phyloP scores from a whole-genome alignment of 2,888 invertebrate genomes.

The Megastigmus dorsalis region DNA sequence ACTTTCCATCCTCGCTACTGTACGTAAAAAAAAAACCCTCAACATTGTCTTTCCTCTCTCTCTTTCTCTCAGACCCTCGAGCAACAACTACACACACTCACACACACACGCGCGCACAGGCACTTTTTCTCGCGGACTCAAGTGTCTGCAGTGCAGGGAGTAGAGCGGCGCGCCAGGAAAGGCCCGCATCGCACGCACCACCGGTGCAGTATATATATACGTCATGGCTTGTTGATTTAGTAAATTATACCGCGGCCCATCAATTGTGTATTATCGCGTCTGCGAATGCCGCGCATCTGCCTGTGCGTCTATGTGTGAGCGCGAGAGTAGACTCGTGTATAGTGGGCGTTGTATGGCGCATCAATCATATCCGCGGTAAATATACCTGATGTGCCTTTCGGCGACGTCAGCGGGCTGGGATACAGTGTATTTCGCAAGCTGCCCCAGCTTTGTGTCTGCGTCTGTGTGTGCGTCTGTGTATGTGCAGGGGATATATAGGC shows the following conservation, averaged over 20 bases:
- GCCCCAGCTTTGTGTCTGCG: too few relatives aligned
- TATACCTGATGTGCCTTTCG: slow-evolving; percentile 65
- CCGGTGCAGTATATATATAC: too few relatives aligned
- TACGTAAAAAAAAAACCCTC: too few relatives aligned
- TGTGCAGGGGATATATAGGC: too few relatives aligned
- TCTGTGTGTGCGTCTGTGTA: too few relatives aligned
- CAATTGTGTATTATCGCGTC: slow-evolving; percentile 59
- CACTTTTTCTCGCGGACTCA: neutral
- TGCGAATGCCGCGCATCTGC: neutral
- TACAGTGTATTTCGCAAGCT: too few relatives aligned
- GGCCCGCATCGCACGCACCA: slow-evolving; percentile 61
- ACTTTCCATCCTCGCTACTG: too few relatives aligned
- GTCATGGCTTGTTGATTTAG: slow-evolving; percentile 71
- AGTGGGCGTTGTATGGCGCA: slow-evolving; percentile 69
- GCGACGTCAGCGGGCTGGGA: neutral
- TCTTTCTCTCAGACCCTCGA: neutral
- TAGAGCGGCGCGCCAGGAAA: slow-evolving; percentile 58
- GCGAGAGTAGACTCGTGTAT: slow-evolving; percentile 61
- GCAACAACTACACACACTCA: too few relatives aligned
- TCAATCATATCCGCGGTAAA: slow-evolving; percentile 67
- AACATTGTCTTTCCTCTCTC: neutral
- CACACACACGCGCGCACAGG: too few relatives aligned
- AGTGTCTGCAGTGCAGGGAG: slow-evolving; percentile 53
- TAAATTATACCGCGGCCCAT: slow-evolving; percentile 69
- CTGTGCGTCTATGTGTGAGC: slow-evolving; percentile 62